Evolutionary conservation across 2,797 vertebrate genomes (phyloP).

Genomic region (Galaxias olidus): DNA sequence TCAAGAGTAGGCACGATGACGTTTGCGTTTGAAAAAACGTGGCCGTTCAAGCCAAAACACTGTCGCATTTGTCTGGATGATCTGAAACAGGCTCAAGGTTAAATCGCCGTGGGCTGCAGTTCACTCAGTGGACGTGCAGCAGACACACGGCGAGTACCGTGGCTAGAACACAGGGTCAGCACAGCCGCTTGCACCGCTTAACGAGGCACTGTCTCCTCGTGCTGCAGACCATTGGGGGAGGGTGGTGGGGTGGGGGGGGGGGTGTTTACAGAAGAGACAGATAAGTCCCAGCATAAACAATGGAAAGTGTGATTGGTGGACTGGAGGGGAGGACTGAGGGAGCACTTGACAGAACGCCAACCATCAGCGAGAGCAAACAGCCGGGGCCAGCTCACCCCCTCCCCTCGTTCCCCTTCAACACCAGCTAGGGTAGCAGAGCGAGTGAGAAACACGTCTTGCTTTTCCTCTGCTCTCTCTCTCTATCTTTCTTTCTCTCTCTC

Average conservation of each 20-base stretch:
- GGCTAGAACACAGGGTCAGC: not conserved
- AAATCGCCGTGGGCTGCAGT: not conserved
- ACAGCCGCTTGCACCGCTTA: not conserved
- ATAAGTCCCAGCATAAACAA: conserved; percentile 48
- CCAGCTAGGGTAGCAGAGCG: not conserved
- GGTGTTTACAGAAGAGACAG: conserved; percentile 18
- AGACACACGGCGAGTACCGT: no score
- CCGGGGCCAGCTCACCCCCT: conserved; percentile 24
- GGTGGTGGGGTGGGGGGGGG: no score
- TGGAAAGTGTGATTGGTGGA: conserved; percentile 49
- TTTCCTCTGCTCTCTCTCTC: not conserved
- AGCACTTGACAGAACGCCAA: conserved; percentile 25
- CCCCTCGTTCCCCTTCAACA: no score
- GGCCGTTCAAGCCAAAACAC: no score
- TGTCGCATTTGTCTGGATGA: no score
- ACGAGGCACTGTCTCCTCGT: not conserved
- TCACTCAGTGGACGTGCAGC: no score
- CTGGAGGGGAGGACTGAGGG: conserved; percentile 20
- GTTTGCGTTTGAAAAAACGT: no score
- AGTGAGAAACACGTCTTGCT: not conserved
- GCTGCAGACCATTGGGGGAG: conserved; percentile 3
- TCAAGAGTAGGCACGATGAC: no score
- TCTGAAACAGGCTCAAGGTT: no score
- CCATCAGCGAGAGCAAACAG: conserved; percentile 40
- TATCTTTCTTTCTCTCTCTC: not conserved